Evolutionary conservation across 2,797 vertebrate species (phyloP).

Genomic region (Gymnocypris eckloni): DNA sequence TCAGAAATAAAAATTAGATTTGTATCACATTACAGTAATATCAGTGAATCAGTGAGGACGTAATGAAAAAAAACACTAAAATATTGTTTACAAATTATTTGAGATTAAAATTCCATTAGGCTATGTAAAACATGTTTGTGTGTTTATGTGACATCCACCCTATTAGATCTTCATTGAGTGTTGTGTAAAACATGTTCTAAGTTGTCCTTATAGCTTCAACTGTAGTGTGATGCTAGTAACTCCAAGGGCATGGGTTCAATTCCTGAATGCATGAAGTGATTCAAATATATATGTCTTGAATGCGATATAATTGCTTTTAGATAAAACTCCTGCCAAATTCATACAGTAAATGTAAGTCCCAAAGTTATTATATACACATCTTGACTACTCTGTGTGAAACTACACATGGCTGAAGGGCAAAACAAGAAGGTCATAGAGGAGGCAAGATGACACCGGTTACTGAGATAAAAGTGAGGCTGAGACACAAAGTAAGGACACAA

Average conservation of each 20-base stretch:
- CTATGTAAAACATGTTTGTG: too few relatives aligned
- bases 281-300: not conserved
- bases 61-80: too few relatives aligned
- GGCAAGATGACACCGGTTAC: not conserved
- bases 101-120: too few relatives aligned
- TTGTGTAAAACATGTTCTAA: not conserved
- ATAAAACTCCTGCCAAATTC: not conserved
- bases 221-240: not conserved
- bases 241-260: not conserved
- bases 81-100: too few relatives aligned
- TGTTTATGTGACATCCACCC: not conserved
- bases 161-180: not conserved
- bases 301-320: not conserved
- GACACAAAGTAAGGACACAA: not conserved
- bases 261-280: not conserved
- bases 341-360: not conserved
- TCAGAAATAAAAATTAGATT: too few relatives aligned
- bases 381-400: not conserved
- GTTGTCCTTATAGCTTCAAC: not conserved
- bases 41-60: too few relatives aligned
- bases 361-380: not conserved
- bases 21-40: too few relatives aligned
- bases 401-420: not conserved
- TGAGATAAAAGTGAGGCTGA: not conserved
- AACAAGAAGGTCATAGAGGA: conserved; percentile 6